A percentile compares a stretch with the other conserved stretches of the same genome.
Conservation (phyloP, 2,797 vertebrate genomes). For the Chloroceryle amazona region DNA sequence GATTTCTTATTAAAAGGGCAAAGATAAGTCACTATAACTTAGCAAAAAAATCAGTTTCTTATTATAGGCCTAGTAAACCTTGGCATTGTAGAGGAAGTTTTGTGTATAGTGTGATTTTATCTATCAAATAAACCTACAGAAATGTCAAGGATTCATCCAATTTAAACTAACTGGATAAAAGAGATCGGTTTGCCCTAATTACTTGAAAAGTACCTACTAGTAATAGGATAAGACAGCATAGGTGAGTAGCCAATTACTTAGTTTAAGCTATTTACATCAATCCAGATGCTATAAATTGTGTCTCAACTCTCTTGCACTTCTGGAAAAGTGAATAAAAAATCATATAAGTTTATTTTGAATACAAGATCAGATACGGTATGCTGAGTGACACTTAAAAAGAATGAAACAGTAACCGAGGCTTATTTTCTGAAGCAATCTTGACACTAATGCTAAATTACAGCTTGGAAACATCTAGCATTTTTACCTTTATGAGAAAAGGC, state of each 20-base stretch:
- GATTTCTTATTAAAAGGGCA: conserved; percentile 65
- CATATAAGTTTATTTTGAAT: conserved; percentile 76
- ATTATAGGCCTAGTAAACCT: conserved; percentile 30
- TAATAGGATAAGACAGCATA: conserved; percentile 59
- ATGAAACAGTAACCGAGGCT: conserved; percentile 73
- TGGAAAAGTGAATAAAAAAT: conserved; percentile 78
- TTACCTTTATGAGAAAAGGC: conserved; percentile 85
- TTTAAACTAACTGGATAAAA: conserved; percentile 46
- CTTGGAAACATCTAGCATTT: conserved; percentile 81
- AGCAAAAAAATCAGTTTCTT: conserved; percentile 45
- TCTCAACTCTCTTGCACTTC: conserved; percentile 63
- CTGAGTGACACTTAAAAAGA: conserved; percentile 82
- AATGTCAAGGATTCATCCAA: conserved; percentile 47
- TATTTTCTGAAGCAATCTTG: conserved; percentile 82
- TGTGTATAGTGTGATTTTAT: conserved; percentile 44
- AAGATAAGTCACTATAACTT: conserved; percentile 67
- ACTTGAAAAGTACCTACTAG: conserved; percentile 45
- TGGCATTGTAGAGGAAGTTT: conserved; percentile 12
- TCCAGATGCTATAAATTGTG: conserved; percentile 70
- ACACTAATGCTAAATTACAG: conserved; percentile 84
- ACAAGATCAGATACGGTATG: conserved; percentile 72
- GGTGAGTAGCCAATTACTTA: conserved; percentile 70
- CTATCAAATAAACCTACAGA: conserved; percentile 38
- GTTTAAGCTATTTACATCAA: conserved; percentile 73
- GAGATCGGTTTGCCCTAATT: conserved; percentile 52